Conservation (phyloP, 2,888 invertebrate species). For the Cantharis lateralis region DNA sequence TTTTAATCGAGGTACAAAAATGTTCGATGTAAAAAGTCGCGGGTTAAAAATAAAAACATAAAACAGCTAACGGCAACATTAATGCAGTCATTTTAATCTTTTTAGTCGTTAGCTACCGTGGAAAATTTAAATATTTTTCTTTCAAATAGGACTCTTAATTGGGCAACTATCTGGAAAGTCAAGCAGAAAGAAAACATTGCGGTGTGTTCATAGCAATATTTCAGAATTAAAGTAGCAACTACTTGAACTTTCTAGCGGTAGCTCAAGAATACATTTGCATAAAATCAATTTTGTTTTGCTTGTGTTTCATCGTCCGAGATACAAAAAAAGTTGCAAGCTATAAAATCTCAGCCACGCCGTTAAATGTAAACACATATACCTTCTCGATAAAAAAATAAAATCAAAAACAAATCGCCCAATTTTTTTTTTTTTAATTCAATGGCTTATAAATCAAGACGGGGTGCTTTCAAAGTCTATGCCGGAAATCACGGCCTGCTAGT, state of each 20-base stretch:
- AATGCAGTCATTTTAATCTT: conserved; percentile 12
- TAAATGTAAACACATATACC: neutral
- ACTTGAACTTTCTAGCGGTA: conserved; percentile 14
- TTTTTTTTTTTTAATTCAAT: neutral
- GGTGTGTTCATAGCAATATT: conserved; percentile 8
- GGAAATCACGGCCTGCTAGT: conserved; percentile 38
- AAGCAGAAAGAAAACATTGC: neutral
- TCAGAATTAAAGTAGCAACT: conserved; percentile 21
- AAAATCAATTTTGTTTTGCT: conserved; percentile 25
- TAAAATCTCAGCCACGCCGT: neutral
- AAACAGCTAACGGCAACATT: conserved; percentile 3
- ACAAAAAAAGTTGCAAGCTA: neutral
- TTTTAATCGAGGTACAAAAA: neutral
- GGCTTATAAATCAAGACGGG: conserved; percentile 11
- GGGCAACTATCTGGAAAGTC: neutral
- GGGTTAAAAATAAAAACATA: neutral
- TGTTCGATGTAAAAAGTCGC: neutral
- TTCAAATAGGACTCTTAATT: conserved; percentile 1
- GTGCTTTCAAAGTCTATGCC: conserved; percentile 26
- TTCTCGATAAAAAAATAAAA: neutral
- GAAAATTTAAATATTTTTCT: conserved; percentile 1
- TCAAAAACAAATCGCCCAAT: neutral
- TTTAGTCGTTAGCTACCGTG: neutral
- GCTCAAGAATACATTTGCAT: conserved; percentile 23
- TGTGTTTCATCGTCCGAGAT: conserved; percentile 9